Base-by-base conservation (phyloP, 2,888 invertebrate genomes). In the Mesorhabditis belari region DNA sequence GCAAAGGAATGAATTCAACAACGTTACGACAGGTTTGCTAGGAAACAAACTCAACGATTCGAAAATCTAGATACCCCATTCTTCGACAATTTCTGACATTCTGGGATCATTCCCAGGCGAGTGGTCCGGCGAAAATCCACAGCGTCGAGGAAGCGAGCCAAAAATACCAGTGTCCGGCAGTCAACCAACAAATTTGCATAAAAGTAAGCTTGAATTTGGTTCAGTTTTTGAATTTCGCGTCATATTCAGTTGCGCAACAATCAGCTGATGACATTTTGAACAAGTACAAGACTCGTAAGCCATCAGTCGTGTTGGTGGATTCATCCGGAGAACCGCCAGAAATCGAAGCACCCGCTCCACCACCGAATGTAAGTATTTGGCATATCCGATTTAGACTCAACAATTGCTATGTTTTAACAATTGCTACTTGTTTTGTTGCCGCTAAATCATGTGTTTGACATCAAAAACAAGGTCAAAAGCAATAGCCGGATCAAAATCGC, bases 261-360 rank as follows among this genome's bases (percentile, higher is more conserved):
- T n/a, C 87, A 35, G 88, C 90, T 0, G 93, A 94, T 78, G 92
- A 94, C 80, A 95, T 95, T 80, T 85, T 95, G 71, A 94, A 91
- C 50, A 95, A 94, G 83, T 95, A 95, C 83, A 28, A 50, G 44
- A 12, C 60, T 17, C 28, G 17, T 4, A n/a, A 12, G 17, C 19
- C 27, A 5, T 44, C 19, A 6, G 49, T 28, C 27, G 63, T 63
- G 2, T 49, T 49, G n/a, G 55, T 51, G 5, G 58, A 60, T 49
- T 23, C 60, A 49, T 27, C 17, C 9, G 51, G 19, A 1, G 17
- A 9, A 27, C 9, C 28, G 35, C 29, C 17, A 21, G 55, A 26
- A 4, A 21, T 12, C 21, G 23, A 5, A 12, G 21, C 6, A 26
- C 21, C 28, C 6, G 55, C 4, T 17, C 24, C n/a, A n/a, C n/a